These are phyloP conservation scores for Mesoclemmys tuberculata DNA, from an alignment of 2,113 vertebrate species.

Conservation along the genomic window DNA sequence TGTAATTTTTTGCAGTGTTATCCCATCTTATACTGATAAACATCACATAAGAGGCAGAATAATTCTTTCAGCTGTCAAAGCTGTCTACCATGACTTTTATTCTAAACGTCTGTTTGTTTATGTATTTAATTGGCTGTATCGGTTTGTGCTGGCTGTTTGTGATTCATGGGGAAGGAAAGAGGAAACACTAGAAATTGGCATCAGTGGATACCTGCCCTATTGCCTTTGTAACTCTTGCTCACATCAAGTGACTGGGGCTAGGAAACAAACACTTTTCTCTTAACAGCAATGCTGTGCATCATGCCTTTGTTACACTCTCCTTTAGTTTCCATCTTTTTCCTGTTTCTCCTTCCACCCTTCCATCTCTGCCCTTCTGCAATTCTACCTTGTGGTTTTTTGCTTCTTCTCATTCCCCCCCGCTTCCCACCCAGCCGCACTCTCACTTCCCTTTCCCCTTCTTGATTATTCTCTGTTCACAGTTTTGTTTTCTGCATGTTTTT, in stretches of 20 bases:
- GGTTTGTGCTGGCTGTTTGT: constrained; percentile 34
- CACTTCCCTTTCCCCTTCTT: not conserved
- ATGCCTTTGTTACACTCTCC: not conserved
- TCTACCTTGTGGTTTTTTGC: not conserved
- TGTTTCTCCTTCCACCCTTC: not conserved
- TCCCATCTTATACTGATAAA: not conserved
- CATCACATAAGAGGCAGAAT: constrained; percentile 9
- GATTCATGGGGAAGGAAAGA: not conserved
- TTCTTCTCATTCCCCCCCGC: not conserved
- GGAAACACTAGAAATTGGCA: not conserved
- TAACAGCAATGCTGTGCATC: not conserved
- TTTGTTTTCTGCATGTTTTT: not conserved
- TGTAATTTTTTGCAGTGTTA: not conserved
- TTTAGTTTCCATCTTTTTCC: not conserved
- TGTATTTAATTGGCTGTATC: not conserved
- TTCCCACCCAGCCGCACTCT: not conserved
- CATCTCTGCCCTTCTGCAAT: not conserved
- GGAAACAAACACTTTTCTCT: not conserved
- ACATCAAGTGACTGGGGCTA: not conserved
- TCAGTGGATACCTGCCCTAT: constrained; percentile 10
- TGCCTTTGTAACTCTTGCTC: constrained; percentile 1
- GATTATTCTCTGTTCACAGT: not conserved
- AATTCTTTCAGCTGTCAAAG: constrained; percentile 30
- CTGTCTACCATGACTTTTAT: not conserved
- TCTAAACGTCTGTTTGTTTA: not conserved